Evolutionary conservation across 2,888 invertebrate genomes (phyloP).

Genomic region (Venusia cambrica): DNA sequence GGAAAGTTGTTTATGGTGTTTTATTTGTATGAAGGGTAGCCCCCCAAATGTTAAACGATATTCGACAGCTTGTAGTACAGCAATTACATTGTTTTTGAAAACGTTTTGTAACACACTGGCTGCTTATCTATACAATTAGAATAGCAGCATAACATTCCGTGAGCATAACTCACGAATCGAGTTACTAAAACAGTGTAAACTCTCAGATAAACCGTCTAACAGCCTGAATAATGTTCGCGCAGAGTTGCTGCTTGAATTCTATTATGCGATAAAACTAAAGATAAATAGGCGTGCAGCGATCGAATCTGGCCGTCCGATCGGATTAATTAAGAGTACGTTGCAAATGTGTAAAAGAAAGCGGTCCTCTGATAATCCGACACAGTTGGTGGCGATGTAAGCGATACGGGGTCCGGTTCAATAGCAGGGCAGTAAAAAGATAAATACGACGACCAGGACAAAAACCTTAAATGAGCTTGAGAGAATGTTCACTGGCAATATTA

Average conservation of each 20-base stretch:
- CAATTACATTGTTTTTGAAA: constrained; percentile 17
- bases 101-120: constrained; percentile 26
- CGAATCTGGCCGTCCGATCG: constrained; percentile 23
- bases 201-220: constrained; percentile 24
- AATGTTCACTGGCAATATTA: constrained; percentile 60
- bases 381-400: constrained; percentile 45
- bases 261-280: constrained; percentile 27
- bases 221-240: constrained; percentile 23
- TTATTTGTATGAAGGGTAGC: too few relatives aligned
- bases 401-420: constrained; percentile 51
- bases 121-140: constrained; percentile 28
- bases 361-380: constrained; percentile 42
- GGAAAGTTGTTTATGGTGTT: constrained; percentile 55
- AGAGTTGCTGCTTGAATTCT: constrained; percentile 25
- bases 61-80: constrained; percentile 26
- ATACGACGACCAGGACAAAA: constrained; percentile 59
- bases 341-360: constrained; percentile 29
- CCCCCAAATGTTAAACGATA: constrained; percentile 35
- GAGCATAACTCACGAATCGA: constrained; percentile 27
- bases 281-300: constrained; percentile 26
- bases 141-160: constrained; percentile 24
- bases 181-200: constrained; percentile 26
- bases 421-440: constrained; percentile 59
- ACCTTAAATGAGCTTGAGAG: constrained; percentile 61
- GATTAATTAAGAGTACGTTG: constrained; percentile 33